Evolutionary conservation across 2,113 vertebrate genomes (phyloP), one percentile per base, ranked within the genome.

Genomic region (Synchiropus splendidus): DNA sequence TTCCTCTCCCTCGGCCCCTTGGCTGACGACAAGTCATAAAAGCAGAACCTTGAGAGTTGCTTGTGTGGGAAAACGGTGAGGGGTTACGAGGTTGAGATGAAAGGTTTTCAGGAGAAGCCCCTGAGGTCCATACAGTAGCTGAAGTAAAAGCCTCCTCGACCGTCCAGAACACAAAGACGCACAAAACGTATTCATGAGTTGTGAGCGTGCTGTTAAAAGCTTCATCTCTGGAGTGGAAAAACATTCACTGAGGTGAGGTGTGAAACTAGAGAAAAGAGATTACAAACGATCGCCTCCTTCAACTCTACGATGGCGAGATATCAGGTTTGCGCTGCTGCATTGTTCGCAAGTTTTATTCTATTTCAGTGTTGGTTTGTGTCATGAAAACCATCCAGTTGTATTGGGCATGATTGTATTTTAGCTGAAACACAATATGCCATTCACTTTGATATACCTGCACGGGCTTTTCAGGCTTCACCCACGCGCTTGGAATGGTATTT

Each of bases 71-170:
- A 34, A 54, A 39, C 6, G 36, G 52, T 37, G 42, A 39, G 42
- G 51, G 63, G 67, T 61, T 48, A 52, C 16, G 53, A 58, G 73
- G 72, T 74, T 48, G 44, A 62, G 61, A 76, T 70, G 52, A 81
- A 79, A 77, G 49, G 16, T 46, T 39, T 66, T 1, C 8, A 39
- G 16, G 42, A 46, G 54, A 47, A 16, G 37, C 16, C 16, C 15
- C 15, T 43, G 39, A 31, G 21, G n/a, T 12, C 46, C 40, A 36
- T 34, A 3, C 21, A 42, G 59, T 31, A 21, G 37, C 33, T 39
- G 60, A 44, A 31, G 10, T 45, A 41, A 31, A 34, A 16, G 18
- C 34, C 31, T 31, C 32, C 42, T 16, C 31, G 16, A 16, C 16
- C 13, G 9, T n/a, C 16, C 12, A 10, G 6, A 9, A 27, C 4